Evolutionary conservation across 2,113 vertebrate species (phyloP).

Genomic region (Crotalus viridis): DNA sequence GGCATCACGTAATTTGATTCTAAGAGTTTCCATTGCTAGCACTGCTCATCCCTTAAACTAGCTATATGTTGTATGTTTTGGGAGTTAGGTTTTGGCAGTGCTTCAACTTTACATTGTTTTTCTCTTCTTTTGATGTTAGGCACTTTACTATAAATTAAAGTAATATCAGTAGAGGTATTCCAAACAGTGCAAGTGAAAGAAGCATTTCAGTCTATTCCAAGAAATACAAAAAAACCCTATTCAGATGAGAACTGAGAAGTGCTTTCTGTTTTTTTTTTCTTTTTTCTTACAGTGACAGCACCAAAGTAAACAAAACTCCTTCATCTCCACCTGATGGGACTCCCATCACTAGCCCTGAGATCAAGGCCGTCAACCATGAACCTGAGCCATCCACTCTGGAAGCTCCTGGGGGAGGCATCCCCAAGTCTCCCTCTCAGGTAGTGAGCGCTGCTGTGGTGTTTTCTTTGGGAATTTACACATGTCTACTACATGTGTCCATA

Average conservation of each 20-base stretch:
- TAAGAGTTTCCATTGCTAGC: neutral
- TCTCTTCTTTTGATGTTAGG: neutral
- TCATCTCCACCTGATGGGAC: slow-evolving; percentile 75
- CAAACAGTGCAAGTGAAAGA: neutral
- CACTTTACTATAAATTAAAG: neutral
- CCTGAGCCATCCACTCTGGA: slow-evolving; percentile 68
- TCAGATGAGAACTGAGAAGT: neutral
- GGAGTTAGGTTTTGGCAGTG: neutral
- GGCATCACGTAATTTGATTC: neutral
- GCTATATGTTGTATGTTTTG: neutral
- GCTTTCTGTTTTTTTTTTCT: neutral
- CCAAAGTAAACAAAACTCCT: slow-evolving; percentile 76
- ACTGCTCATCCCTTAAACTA: neutral
- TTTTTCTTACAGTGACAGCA: slow-evolving; percentile 68
- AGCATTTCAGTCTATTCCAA: neutral
- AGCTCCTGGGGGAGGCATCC: slow-evolving; percentile 81
- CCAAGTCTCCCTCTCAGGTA: slow-evolving; percentile 97
- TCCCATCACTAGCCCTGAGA: slow-evolving; percentile 72
- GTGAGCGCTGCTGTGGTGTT: neutral
- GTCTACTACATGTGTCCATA: neutral
- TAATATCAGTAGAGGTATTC: neutral
- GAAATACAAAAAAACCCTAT: neutral
- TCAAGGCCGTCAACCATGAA: slow-evolving; percentile 84
- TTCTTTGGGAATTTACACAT: neutral
- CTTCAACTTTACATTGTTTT: neutral